These are phyloP conservation scores for Acleris cristana DNA, from an alignment of 2,888 invertebrate species.

Conservation along the genomic window DNA sequence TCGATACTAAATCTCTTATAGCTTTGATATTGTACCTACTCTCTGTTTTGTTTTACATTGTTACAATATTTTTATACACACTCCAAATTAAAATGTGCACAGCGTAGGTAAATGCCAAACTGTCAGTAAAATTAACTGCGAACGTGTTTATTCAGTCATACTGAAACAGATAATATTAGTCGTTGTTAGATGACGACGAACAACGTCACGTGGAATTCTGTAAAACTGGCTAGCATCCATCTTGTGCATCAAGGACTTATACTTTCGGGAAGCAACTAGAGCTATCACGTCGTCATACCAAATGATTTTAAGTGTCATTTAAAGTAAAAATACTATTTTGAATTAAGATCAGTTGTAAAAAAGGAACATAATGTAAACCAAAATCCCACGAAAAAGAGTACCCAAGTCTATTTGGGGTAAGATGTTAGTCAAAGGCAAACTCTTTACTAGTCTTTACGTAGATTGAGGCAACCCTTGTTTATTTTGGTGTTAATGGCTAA, in stretches of 20 bases:
- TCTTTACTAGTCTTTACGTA: constrained; percentile 28
- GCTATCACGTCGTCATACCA: background rate
- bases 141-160: too few relatives aligned
- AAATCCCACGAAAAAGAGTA: background rate
- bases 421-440: constrained; percentile 22
- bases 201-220: background rate
- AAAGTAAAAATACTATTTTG: too few relatives aligned
- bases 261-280: background rate
- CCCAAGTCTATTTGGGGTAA: constrained; percentile 15
- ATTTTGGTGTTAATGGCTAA: constrained; percentile 25
- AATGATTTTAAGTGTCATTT: background rate
- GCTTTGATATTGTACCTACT: too few relatives aligned
- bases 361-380: background rate
- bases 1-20: too few relatives aligned
- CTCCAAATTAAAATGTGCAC: too few relatives aligned
- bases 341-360: background rate
- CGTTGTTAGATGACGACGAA: background rate
- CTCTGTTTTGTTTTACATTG: too few relatives aligned
- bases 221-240: constrained; percentile 6
- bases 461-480: constrained; percentile 30
- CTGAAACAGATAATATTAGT: background rate
- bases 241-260: constrained; percentile 1
- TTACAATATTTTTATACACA: too few relatives aligned
- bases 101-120: background rate
- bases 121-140: background rate